Evolutionary conservation across 2,888 invertebrate genomes (phyloP), one percentile per base, ranked within the genome.

Genomic region (Julus scandinavius): DNA sequence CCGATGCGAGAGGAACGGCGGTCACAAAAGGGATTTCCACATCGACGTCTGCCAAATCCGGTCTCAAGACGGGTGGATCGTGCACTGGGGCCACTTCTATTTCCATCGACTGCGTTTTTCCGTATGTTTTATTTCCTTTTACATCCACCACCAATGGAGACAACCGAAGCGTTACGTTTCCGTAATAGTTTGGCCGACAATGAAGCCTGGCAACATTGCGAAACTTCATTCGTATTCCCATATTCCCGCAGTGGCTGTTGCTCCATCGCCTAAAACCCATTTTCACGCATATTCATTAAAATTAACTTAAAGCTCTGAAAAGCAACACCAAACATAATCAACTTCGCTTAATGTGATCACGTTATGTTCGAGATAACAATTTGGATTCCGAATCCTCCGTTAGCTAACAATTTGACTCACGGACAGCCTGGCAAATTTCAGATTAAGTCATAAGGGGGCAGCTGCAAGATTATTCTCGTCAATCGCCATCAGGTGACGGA

Each of bases 1-100:
- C 85, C 0, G 50, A 9, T 4, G 20, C 17, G 15, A 41, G 9
- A 20, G 85, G 85, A 20, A 85, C 41, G 13, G 85, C 20, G 2
- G 85, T 85, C 50, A 49, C 85, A 45, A 85, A 85, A 45, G 85
- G 85, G 45, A 45, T 85, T 45, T 85, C 85, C 45, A 45, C 85
- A 20, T 85, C 85, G 1, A 85, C 45, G 13, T 85, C 45, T 13
- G 45, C 45, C 49, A 45, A 41, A n/a, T 85, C 85, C 45, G 49
- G 50, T n/a, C 85, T 45, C 45, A 85, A 17, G 13, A 6, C 15
- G 2, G 85, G 85, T 20, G 49, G 45, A 9, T 85, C 85, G 85
- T 85, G 45, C 2, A 85, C 29, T 2, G 45, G 45, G 9, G 9
- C 17, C 9, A 85, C 50, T 11, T 49, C 9, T 20, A 85, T 85